Percentiles rank a stretch among this genome's conserved stretches.
Evolutionary conservation across 2,113 vertebrate species (phyloP).

Genomic region (Tragelaphus buxtoni): DNA sequence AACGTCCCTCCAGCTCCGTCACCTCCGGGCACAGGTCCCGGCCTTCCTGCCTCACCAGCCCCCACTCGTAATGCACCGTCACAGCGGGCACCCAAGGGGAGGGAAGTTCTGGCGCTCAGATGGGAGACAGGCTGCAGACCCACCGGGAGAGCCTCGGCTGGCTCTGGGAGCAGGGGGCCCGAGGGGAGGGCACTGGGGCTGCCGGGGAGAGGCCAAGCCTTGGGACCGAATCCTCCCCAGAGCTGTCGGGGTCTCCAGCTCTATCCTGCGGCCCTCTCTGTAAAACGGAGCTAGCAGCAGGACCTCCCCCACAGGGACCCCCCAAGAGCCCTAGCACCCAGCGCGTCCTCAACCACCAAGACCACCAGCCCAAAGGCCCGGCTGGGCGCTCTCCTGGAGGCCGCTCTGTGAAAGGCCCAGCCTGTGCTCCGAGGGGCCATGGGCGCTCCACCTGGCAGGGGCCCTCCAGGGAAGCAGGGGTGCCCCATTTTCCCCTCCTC

Average conservation of each 20-base stretch:
- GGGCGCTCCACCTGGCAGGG: background rate
- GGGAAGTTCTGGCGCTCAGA: background rate
- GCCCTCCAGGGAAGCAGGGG: background rate
- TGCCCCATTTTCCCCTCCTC: background rate
- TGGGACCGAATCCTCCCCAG: background rate
- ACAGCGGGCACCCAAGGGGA: background rate
- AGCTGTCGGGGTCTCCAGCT: background rate
- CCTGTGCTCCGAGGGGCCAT: background rate
- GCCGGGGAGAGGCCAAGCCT: background rate
- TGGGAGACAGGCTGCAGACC: background rate
- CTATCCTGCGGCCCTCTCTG: background rate
- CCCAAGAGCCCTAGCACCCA: background rate
- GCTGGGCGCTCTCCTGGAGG: background rate
- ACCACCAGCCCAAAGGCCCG: background rate
- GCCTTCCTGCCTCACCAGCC: background rate
- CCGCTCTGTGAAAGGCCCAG: background rate
- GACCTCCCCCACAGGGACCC: background rate
- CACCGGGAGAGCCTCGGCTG: background rate
- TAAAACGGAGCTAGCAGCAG: background rate
- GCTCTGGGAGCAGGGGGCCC: background rate
- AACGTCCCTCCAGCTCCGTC: background rate
- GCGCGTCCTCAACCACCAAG: background rate
- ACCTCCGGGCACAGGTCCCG: background rate
- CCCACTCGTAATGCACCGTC: background rate
- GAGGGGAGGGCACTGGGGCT: background rate